Evolutionary conservation across 2,797 vertebrate species (phyloP).

Genomic region (Loris lydekkerianus): DNA sequence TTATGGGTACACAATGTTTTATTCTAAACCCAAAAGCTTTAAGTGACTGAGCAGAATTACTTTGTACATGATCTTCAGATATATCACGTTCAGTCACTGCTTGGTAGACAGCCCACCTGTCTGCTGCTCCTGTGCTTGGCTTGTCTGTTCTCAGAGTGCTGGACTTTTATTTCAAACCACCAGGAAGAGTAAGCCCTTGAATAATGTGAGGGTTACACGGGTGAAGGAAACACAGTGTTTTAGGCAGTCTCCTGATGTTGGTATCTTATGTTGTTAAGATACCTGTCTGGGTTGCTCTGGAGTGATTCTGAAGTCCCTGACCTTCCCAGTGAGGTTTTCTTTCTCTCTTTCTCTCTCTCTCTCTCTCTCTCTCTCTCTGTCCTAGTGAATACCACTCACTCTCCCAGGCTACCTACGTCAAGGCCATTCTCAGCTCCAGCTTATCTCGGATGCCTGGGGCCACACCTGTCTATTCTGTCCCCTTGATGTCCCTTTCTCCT

Average conservation of each 20-base stretch:
- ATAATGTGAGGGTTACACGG: not conserved
- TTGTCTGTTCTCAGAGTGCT: not conserved
- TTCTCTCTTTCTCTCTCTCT: too few species aligned
- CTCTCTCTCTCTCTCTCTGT: not conserved
- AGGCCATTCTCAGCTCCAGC: not conserved
- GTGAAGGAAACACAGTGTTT: not conserved
- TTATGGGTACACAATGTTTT: not conserved
- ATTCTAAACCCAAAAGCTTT: conserved; percentile 15
- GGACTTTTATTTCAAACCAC: not conserved
- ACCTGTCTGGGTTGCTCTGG: not conserved
- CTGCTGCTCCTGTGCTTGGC: not conserved
- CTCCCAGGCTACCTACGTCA: not conserved
- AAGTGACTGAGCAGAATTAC: not conserved
- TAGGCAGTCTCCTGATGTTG: not conserved
- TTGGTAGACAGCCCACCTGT: not conserved
- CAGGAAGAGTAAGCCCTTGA: not conserved
- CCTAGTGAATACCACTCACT: not conserved
- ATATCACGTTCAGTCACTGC: not conserved
- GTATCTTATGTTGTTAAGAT: not conserved
- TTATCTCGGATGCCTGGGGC: not conserved
- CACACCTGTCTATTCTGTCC: not conserved
- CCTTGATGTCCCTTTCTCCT: not conserved
- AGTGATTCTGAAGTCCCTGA: not conserved
- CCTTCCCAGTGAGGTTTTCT: not conserved
- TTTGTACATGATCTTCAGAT: not conserved